phyloP scores from a whole-genome alignment of 2,797 vertebrate species.

The Urophycis tenuis region DNA sequence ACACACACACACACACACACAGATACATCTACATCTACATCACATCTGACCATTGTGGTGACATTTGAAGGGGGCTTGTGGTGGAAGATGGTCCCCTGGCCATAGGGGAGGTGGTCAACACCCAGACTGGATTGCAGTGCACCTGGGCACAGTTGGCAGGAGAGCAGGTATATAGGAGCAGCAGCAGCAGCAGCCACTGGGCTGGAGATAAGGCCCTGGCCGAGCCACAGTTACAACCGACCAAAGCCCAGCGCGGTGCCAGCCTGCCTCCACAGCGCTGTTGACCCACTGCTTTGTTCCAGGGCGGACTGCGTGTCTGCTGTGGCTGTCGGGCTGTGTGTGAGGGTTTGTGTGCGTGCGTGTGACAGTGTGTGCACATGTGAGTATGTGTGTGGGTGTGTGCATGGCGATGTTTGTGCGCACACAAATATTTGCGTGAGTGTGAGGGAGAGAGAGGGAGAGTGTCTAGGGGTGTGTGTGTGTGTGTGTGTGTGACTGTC shows the following conservation, averaged over 20 bases:
- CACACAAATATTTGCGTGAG: not conserved
- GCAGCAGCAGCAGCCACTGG: conserved; percentile 48
- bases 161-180: conserved; percentile 1
- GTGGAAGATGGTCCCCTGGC: not conserved
- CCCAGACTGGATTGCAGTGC: not conserved
- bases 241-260: too few relatives aligned
- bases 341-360: not conserved
- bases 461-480: not conserved
- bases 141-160: not conserved
- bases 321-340: not conserved
- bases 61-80: not conserved
- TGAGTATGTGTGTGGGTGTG: too few relatives aligned
- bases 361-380: not conserved
- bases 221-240: conserved; percentile 22
- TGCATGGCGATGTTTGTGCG: too few relatives aligned
- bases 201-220: conserved; percentile 50
- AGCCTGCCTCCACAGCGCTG: conserved; percentile 48
- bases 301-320: conserved; percentile 14
- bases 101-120: not conserved
- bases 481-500: conserved; percentile 22
- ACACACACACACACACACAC: conserved; percentile 19
- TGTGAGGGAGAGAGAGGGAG: not conserved
- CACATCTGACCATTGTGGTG: conserved; percentile 59
- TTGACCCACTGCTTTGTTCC: conserved; percentile 52
- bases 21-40: too few relatives aligned